phyloP scores from a whole-genome alignment of 2,797 vertebrate species.

The Pangasius djambal region DNA sequence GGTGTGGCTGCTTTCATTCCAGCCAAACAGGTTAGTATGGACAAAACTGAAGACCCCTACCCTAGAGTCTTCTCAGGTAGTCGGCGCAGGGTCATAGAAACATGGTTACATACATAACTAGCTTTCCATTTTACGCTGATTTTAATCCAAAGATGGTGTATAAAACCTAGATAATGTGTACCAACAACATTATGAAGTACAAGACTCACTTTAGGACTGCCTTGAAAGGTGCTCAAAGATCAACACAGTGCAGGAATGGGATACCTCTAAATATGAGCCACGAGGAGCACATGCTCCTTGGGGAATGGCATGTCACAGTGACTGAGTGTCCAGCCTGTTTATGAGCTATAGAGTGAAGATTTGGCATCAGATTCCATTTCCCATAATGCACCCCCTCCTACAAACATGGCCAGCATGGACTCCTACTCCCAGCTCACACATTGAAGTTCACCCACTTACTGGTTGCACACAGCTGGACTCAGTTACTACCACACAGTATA shows the following conservation, averaged over 20 bases:
- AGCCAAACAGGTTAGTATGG: not conserved
- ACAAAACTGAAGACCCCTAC: too few species aligned
- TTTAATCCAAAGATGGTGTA: not conserved
- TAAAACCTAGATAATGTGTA: not conserved
- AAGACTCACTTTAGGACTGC: not conserved
- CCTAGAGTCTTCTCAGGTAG: not conserved
- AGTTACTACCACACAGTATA: too few species aligned
- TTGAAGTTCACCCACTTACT: too few species aligned
- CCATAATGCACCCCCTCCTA: too few species aligned
- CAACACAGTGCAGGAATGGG: not conserved
- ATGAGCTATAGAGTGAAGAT: too few species aligned
- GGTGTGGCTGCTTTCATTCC: not conserved
- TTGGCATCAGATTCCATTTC: too few species aligned
- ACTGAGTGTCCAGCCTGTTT: too few species aligned
- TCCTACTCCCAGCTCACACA: too few species aligned
- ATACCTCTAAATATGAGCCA: not conserved
- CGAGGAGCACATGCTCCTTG: too few species aligned
- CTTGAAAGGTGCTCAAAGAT: not conserved
- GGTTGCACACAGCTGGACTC: too few species aligned
- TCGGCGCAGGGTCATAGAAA: not conserved
- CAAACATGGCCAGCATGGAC: too few species aligned
- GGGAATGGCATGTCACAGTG: too few species aligned
- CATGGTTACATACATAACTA: not conserved
- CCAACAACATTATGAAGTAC: not conserved
- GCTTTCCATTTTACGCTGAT: not conserved